Conservation (phyloP, 2,888 invertebrate genomes). For the Phyto melanocephala region DNA sequence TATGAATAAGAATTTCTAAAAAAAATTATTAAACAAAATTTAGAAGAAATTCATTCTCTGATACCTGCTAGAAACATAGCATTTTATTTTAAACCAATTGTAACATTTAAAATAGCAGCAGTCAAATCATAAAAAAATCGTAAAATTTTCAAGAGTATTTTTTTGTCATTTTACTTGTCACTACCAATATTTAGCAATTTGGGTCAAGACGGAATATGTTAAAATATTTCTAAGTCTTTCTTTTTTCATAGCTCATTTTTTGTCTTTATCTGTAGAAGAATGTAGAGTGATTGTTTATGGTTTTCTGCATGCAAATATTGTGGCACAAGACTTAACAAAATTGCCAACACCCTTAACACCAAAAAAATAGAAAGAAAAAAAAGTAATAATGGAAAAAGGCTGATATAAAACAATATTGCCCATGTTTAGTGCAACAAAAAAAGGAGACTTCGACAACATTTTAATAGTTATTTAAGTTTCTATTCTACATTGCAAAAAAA, state of each 20-base stretch:
- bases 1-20: too few species aligned
- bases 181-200: conserved; percentile 44
- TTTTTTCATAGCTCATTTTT: background rate
- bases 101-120: too few species aligned
- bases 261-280: background rate
- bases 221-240: too few species aligned
- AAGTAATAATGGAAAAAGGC: background rate
- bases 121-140: conserved; percentile 16
- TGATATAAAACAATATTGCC: conserved; percentile 59
- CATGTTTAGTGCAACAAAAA: conserved; percentile 15
- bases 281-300: background rate
- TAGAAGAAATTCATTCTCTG: too few species aligned
- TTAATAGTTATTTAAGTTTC: conserved; percentile 61
- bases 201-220: conserved; percentile 44
- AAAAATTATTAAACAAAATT: too few species aligned
- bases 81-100: background rate
- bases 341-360: conserved; percentile 50
- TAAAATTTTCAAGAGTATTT: background rate
- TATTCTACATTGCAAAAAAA: conserved; percentile 37
- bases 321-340: conserved; percentile 49
- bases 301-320: conserved; percentile 48
- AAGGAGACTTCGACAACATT: conserved; percentile 38
- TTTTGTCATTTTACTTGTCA: conserved; percentile 46
- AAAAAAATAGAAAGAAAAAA: background rate
- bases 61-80: background rate